Conservation (phyloP, 1,140 invertebrate genomes). For the Pseudachorutes palmiensis region DNA sequence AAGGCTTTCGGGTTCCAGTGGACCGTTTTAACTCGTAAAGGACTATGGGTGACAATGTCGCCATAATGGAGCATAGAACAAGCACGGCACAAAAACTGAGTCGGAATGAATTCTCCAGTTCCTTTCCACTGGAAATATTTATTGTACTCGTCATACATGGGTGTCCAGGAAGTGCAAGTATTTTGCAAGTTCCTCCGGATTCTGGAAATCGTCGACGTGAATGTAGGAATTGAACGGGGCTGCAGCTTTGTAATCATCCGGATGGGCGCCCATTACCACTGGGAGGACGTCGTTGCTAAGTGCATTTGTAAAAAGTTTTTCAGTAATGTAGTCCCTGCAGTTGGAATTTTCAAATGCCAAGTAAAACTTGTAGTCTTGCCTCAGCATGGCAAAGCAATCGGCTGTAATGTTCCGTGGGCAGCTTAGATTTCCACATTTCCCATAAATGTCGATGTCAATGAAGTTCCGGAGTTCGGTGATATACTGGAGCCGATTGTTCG, state of each 20-base stretch:
- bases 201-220: constrained; percentile 49
- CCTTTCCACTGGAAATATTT: constrained; percentile 41
- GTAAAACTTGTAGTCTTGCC: constrained; percentile 90
- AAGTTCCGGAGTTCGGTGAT: constrained; percentile 57
- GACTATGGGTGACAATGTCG: not conserved
- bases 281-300: constrained; percentile 54
- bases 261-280: constrained; percentile 55
- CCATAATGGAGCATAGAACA: constrained; percentile 37
- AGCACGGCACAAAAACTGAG: constrained; percentile 37
- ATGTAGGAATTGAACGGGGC: constrained; percentile 60
- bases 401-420: constrained; percentile 50
- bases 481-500: constrained; percentile 49
- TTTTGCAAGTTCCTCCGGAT: constrained; percentile 46
- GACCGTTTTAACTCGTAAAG: too few species aligned
- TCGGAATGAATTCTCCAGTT: constrained; percentile 29
- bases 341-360: constrained; percentile 94
- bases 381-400: constrained; percentile 45
- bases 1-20: too few species aligned
- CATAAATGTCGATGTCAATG: constrained; percentile 85
- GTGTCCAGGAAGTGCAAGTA: constrained; percentile 47
- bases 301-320: constrained; percentile 91
- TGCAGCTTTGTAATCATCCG: constrained; percentile 46
- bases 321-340: constrained; percentile 90
- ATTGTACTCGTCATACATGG: constrained; percentile 38
- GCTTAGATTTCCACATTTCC: constrained; percentile 71